phyloP scores from a whole-genome alignment of 2,888 invertebrate species.

The Leptura quadrifasciata region DNA sequence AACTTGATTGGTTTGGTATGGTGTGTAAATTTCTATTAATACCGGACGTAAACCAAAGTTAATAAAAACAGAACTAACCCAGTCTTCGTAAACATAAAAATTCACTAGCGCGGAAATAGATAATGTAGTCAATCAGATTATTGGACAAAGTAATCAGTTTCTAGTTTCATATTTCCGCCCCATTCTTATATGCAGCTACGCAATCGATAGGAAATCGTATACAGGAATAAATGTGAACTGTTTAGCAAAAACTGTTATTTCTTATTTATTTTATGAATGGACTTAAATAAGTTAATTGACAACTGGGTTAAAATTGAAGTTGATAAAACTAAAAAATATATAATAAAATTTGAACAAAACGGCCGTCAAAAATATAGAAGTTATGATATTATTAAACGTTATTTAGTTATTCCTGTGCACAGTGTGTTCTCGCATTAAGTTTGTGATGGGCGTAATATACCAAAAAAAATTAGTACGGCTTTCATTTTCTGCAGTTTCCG shows the following conservation, averaged over 20 bases:
- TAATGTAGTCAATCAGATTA: constrained; percentile 16
- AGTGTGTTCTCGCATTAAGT: too few relatives aligned
- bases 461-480: too few relatives aligned
- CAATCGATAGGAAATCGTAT: not conserved
- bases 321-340: too few relatives aligned
- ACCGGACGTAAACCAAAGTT: constrained; percentile 14
- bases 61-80: constrained; percentile 15
- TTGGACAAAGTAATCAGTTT: constrained; percentile 16
- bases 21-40: constrained; percentile 24
- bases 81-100: constrained; percentile 10
- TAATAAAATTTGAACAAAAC: too few relatives aligned
- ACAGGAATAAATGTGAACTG: not conserved
- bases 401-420: too few relatives aligned
- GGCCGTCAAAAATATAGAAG: too few relatives aligned
- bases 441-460: too few relatives aligned
- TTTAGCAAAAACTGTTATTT: not conserved
- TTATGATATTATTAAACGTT: too few relatives aligned
- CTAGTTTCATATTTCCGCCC: constrained; percentile 10
- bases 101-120: constrained; percentile 12
- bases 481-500: too few relatives aligned
- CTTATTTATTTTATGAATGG: not conserved
- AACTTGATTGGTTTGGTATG: constrained; percentile 34
- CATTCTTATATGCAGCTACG: not conserved
- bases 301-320: too few relatives aligned
- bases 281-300: not conserved